Evolutionary conservation across 1,140 invertebrate species (phyloP).

Genomic region (Telenomus remus): DNA sequence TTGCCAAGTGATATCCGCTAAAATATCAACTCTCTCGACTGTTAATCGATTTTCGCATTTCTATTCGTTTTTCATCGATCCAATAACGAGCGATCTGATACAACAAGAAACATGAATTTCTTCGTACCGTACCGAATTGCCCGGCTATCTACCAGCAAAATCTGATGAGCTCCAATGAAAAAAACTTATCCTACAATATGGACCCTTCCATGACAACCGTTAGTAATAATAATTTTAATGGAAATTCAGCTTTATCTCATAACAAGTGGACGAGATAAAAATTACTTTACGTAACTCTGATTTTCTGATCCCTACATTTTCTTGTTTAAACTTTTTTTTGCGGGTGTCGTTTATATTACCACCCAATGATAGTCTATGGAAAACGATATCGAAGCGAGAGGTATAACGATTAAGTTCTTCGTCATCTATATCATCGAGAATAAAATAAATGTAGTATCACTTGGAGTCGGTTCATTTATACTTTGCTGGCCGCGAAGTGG

Average conservation of each 20-base stretch:
- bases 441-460: conserved; percentile 12
- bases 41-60: conserved; percentile 33
- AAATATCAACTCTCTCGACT: conserved; percentile 24
- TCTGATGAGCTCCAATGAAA: conserved; percentile 10
- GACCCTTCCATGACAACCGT: conserved; percentile 4
- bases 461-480: conserved; percentile 12
- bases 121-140: conserved; percentile 19
- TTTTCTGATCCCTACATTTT: background rate
- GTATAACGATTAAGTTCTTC: conserved; percentile 23
- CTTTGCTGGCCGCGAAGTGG: conserved; percentile 58
- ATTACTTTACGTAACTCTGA: no score
- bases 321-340: background rate
- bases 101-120: conserved; percentile 24
- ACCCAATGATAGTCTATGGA: background rate
- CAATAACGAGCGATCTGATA: conserved; percentile 28
- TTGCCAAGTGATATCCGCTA: conserved; percentile 13
- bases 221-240: conserved; percentile 9
- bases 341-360: conserved; percentile 27
- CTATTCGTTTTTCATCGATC: conserved; percentile 39
- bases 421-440: conserved; percentile 26
- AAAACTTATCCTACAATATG: background rate
- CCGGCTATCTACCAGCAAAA: conserved; percentile 6
- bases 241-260: background rate
- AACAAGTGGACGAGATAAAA: no score
- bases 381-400: conserved; percentile 17